These are phyloP conservation scores for Lycia hirtaria DNA, from an alignment of 2,888 invertebrate species.

Conservation along the genomic window DNA sequence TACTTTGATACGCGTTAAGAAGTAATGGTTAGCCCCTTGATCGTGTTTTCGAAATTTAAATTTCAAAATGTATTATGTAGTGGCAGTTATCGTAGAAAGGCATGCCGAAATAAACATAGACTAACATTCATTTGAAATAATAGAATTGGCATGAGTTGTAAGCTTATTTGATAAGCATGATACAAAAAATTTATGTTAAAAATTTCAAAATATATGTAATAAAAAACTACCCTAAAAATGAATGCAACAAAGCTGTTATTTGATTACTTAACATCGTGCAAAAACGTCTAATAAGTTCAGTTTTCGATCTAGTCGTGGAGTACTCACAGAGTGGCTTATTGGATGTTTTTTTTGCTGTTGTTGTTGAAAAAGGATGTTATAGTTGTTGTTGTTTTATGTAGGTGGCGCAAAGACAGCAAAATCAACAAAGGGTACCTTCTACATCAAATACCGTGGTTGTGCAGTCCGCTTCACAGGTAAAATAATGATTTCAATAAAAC, in stretches of 20 bases:
- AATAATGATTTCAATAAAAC: no score
- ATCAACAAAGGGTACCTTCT: conserved; percentile 68
- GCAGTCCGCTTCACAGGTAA: conserved; percentile 63
- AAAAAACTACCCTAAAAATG: not conserved
- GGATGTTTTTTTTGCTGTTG: no score
- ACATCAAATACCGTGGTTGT: conserved; percentile 59
- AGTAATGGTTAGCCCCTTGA: not conserved
- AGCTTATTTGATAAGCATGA: conserved; percentile 63
- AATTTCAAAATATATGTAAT: not conserved
- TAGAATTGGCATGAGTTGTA: conserved; percentile 56
- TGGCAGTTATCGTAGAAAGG: conserved; percentile 48
- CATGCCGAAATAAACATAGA: conserved; percentile 58
- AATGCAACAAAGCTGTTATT: not conserved
- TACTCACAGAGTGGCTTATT: not conserved
- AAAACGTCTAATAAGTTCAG: not conserved
- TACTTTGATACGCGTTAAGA: not conserved
- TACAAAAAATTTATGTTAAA: not conserved
- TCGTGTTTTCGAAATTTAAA: not conserved
- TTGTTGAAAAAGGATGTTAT: no score
- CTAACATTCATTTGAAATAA: conserved; percentile 47
- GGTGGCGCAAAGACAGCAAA: conserved; percentile 82
- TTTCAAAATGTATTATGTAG: conserved; percentile 39
- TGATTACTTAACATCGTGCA: not conserved
- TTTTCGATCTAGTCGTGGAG: not conserved
- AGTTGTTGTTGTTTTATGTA: no score